Conservation (phyloP, 37 sponge, comb jelly and placozoan genomes). For the Mnemiopsis leidyi region DNA sequence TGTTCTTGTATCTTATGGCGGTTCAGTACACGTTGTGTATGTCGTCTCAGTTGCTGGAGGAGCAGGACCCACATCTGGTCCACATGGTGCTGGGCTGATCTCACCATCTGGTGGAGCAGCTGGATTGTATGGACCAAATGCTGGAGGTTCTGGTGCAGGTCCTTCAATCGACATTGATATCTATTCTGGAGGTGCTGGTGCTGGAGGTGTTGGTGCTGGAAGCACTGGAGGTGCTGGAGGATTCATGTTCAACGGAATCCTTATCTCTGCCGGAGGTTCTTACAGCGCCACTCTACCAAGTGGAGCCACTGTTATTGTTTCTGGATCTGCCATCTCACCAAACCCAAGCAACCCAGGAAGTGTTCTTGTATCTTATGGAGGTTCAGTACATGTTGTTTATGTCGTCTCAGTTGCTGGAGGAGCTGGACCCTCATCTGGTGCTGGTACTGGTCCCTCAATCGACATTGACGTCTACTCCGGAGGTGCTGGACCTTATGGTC, state of each 20-base stretch:
- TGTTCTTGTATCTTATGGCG: too few species aligned
- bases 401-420: constrained; percentile 18
- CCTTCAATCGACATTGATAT: not conserved
- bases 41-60: not conserved
- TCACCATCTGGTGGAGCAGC: too few species aligned
- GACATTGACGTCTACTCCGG: not conserved
- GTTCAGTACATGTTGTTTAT: not conserved
- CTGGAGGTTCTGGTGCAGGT: not conserved
- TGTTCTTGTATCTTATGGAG: not conserved
- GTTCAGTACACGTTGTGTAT: not conserved
- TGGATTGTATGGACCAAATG: not conserved
- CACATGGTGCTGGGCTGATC: too few species aligned
- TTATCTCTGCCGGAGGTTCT: constrained; percentile 19
- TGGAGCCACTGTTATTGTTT: constrained; percentile 3
- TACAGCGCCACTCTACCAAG: constrained; percentile 11
- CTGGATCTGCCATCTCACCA: constrained; percentile 38
- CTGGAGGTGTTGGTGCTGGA: not conserved
- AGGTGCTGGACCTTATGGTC: constrained; percentile 20
- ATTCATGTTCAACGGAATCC: constrained; percentile 44
- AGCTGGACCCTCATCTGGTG: not conserved
- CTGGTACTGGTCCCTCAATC: not conserved
- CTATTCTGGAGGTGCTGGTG: too few species aligned
- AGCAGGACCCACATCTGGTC: too few species aligned
- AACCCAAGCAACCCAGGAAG: constrained; percentile 50
- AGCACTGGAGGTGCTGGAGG: not conserved